Conservation (phyloP, 2,888 invertebrate species). For the Ectemnius continuus region DNA sequence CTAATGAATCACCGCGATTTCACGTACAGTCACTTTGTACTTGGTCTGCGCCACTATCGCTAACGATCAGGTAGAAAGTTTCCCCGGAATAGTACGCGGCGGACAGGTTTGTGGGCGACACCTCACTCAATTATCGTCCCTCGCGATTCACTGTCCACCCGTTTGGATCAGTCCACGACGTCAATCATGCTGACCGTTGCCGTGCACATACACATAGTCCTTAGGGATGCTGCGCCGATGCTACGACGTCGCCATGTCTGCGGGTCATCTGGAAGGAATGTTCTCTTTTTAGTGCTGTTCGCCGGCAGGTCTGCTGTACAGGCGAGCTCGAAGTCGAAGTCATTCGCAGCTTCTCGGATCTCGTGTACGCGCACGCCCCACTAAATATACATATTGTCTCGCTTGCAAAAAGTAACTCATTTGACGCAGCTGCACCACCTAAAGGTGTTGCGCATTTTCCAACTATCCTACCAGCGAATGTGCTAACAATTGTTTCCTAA, state of each 20-base stretch:
- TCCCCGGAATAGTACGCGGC: background rate
- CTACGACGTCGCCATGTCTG: constrained; percentile 53
- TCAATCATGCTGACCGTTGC: constrained; percentile 10
- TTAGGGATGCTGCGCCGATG: constrained; percentile 38
- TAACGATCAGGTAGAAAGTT: background rate
- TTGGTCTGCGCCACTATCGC: background rate
- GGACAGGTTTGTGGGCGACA: background rate
- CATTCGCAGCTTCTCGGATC: constrained; percentile 22
- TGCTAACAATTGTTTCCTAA: too few species aligned
- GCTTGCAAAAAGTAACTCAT: too few species aligned
- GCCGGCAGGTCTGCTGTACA: background rate
- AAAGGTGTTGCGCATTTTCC: too few species aligned
- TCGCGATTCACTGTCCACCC: background rate
- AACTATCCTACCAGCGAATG: too few species aligned
- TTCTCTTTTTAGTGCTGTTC: constrained; percentile 31
- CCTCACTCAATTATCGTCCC: background rate
- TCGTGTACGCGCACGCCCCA: too few species aligned
- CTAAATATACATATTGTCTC: too few species aligned
- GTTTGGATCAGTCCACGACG: constrained; percentile 11
- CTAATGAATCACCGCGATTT: background rate
- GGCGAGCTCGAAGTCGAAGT: constrained; percentile 21
- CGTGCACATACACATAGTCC: too few species aligned
- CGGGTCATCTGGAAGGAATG: constrained; percentile 57
- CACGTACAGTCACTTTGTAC: too few species aligned
- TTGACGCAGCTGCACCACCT: too few species aligned